A percentile compares a stretch with the other conserved stretches of the same genome.
Evolutionary conservation across 2,888 invertebrate genomes (phyloP).

Genomic region (Ischnura elegans): DNA sequence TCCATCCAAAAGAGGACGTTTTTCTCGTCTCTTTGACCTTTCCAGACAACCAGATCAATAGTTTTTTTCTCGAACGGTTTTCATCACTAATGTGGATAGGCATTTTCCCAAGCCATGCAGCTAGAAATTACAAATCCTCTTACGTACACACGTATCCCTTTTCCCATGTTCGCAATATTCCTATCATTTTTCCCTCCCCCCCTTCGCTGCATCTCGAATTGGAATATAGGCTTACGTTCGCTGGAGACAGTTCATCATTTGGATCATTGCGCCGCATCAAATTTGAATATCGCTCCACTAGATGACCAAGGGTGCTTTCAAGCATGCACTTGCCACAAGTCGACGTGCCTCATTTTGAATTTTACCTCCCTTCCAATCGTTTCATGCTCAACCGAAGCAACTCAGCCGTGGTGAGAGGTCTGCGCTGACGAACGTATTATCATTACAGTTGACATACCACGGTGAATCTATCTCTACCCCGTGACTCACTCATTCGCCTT

Average conservation of each 20-base stretch:
- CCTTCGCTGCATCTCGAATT: not conserved
- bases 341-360: not conserved
- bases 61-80: not conserved
- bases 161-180: not conserved
- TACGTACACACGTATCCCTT: not conserved
- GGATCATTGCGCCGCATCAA: constrained; percentile 46
- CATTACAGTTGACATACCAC: not conserved
- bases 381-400: not conserved
- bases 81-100: not conserved
- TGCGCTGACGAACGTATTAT: not conserved
- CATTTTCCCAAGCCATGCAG: constrained; percentile 16
- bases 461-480: too few relatives aligned
- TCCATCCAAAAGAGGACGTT: too few relatives aligned
- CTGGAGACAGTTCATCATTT: constrained; percentile 8
- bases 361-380: not conserved
- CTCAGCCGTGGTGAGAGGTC: not conserved
- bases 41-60: too few relatives aligned
- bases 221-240: constrained; percentile 19
- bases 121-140: constrained; percentile 45
- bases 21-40: too few relatives aligned
- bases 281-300: constrained; percentile 20
- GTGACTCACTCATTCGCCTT: too few relatives aligned
- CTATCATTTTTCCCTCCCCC: not conserved
- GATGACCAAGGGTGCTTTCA: not conserved
- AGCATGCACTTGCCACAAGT: not conserved